Percentiles rank a stretch among this genome's conserved stretches.
Evolutionary conservation across 2,888 invertebrate species (phyloP).

Genomic region (Argyra leucocephala): DNA sequence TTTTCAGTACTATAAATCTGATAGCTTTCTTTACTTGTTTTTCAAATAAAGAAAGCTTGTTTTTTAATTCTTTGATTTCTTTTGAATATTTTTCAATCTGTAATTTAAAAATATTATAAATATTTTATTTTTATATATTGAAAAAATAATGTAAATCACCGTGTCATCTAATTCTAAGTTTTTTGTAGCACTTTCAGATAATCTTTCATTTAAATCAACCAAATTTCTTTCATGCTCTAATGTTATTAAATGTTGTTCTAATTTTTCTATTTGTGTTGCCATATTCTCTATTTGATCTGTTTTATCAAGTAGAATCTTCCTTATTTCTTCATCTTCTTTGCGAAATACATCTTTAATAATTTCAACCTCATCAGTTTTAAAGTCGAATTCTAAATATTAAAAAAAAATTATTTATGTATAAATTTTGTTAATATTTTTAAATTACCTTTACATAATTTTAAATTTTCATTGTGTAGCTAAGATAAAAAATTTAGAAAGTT

Average conservation of each 20-base stretch:
- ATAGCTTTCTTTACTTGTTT: slow-evolving; percentile 29
- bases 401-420: background rate
- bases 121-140: background rate
- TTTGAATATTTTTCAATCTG: slow-evolving; percentile 36
- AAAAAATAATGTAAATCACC: slow-evolving; percentile 25
- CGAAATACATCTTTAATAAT: slow-evolving; percentile 29
- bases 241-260: slow-evolving; percentile 30
- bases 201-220: slow-evolving; percentile 28
- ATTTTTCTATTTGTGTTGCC: slow-evolving; percentile 34
- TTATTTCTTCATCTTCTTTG: slow-evolving; percentile 34
- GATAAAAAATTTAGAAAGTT: slow-evolving; percentile 15
- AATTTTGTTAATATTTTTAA: too few relatives aligned
- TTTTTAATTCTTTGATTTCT: slow-evolving; percentile 36
- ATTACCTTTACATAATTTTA: slow-evolving; percentile 27
- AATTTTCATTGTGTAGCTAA: slow-evolving; percentile 32
- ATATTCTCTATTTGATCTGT: slow-evolving; percentile 34
- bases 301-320: slow-evolving; percentile 34
- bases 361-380: slow-evolving; percentile 30
- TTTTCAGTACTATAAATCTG: slow-evolving; percentile 31
- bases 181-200: slow-evolving; percentile 32
- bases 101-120: background rate
- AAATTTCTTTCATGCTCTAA: slow-evolving; percentile 28
- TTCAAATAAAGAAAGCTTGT: slow-evolving; percentile 32
- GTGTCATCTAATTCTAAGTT: slow-evolving; percentile 35
- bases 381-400: slow-evolving; percentile 25